A percentile compares a stretch with the other conserved stretches of the same genome.
Evolutionary conservation across 2,888 invertebrate species (phyloP).

Genomic region (Tachina grossa): DNA sequence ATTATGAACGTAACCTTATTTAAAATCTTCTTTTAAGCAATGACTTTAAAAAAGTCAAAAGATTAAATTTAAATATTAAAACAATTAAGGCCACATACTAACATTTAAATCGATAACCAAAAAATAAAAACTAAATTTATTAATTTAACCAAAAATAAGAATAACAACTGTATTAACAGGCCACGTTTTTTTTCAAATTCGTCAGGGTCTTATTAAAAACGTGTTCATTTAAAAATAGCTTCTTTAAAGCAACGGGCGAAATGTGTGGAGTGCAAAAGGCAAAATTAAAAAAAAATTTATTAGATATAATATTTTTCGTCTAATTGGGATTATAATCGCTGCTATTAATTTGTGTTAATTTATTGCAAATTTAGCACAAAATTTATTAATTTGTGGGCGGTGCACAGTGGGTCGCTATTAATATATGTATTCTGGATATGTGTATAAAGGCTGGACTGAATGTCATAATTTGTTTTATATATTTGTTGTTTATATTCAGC

Average conservation of each 20-base stretch:
- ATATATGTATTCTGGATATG: too few species aligned
- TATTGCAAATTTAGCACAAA: conserved; percentile 44
- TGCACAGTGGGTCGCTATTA: too few species aligned
- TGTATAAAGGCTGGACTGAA: too few species aligned
- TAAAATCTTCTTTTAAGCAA: too few species aligned
- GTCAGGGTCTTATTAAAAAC: neutral
- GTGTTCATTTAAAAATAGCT: neutral
- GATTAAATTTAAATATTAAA: conserved; percentile 7
- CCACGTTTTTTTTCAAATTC: neutral
- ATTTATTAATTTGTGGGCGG: neutral
- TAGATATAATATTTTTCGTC: neutral
- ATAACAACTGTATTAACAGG: neutral
- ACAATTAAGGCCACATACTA: neutral
- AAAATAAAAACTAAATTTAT: neutral
- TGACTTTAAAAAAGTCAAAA: too few species aligned
- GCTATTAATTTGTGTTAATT: conserved; percentile 62
- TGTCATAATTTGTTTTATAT: too few species aligned
- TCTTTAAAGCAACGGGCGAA: neutral
- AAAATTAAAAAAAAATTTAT: neutral
- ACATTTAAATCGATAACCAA: neutral
- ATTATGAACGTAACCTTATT: too few species aligned
- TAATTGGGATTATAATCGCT: conserved; percentile 40
- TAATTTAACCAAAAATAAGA: neutral
- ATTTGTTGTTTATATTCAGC: too few species aligned
- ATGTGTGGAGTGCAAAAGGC: neutral